Percentiles rank a stretch among this genome's conserved stretches.
Evolutionary conservation across 2,888 invertebrate species (phyloP).

Genomic region (Elysia crispata): DNA sequence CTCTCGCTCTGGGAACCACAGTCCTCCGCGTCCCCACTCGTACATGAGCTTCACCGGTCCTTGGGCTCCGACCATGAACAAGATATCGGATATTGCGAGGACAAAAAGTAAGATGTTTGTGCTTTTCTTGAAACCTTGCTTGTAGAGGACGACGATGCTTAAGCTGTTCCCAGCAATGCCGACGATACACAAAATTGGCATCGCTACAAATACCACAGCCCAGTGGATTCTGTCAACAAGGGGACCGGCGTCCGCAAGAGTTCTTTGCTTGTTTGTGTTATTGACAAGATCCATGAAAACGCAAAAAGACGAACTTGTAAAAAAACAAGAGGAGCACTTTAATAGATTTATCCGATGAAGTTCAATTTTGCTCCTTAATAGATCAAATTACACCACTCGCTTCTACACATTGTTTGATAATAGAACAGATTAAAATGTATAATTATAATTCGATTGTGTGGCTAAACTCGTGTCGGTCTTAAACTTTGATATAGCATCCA

Average conservation of each 20-base stretch:
- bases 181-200: constrained; percentile 10
- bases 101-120: constrained; percentile 29
- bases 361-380: too few relatives aligned
- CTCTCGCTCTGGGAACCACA: constrained; percentile 16
- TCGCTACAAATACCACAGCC: constrained; percentile 28
- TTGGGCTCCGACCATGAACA: constrained; percentile 34
- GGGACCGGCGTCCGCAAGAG: background rate
- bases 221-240: constrained; percentile 26
- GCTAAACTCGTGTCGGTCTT: too few relatives aligned
- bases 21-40: constrained; percentile 23
- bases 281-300: too few relatives aligned
- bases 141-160: constrained; percentile 25
- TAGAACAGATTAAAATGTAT: too few relatives aligned
- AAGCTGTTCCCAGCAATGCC: constrained; percentile 27
- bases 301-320: too few relatives aligned
- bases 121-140: constrained; percentile 28
- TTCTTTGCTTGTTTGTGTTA: too few relatives aligned
- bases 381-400: too few relatives aligned
- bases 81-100: constrained; percentile 36
- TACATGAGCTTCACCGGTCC: constrained; percentile 32
- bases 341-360: too few relatives aligned
- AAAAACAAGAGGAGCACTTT: too few relatives aligned
- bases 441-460: too few relatives aligned
- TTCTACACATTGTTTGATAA: too few relatives aligned
- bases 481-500: too few relatives aligned